Base-by-base conservation (phyloP, 2,888 invertebrate species). In the Ophraella communa region DNA sequence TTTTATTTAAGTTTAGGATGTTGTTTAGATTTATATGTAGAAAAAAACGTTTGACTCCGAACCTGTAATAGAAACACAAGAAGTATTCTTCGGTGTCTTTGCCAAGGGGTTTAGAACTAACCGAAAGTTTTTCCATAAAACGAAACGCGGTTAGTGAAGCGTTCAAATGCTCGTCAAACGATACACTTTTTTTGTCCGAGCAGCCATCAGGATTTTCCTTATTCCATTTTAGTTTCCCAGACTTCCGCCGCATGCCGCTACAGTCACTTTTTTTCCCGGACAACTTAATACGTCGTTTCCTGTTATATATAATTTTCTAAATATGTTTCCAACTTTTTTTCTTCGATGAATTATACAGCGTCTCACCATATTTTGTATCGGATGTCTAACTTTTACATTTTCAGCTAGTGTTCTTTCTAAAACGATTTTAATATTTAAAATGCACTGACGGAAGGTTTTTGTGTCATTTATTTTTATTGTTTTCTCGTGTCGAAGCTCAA, bases 81-180 rank as follows among this genome's bases (percentile, higher is more conserved):
- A 30, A 30, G 58, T 8, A 42, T 21, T 23, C 20, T 39, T 39
- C 35, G 17, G n/a, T 24, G 21, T 14, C 42, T n/a, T 42, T 44
- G 44, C 45, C 27, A 45, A 30, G 27, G 30, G 14, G 14, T 44
- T 39, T 18, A 72, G 66, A 66, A 68, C 71, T 68, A 66, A 73
- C 70, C 76, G 74, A 76, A 77, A 75, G 72, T 76, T 77, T 70
- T 69, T 71, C 72, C 70, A 74, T 78, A 76, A 77, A 77, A 77
- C 74, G 74, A 75, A 77, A 75, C 72, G 77, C 72, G 77, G 77
- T 76, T 75, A 76, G 73, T 77, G 77, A 75, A 75, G 78, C 79
- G 78, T 77, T 78, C 77, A 77, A 79, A 79, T 72, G 73, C 77
- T 77, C 77, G 76, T 78, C 78, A 78, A n/a, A 74, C 76, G 72